Conservation (phyloP, 2,797 vertebrate species). For the Delichon dasypus region DNA sequence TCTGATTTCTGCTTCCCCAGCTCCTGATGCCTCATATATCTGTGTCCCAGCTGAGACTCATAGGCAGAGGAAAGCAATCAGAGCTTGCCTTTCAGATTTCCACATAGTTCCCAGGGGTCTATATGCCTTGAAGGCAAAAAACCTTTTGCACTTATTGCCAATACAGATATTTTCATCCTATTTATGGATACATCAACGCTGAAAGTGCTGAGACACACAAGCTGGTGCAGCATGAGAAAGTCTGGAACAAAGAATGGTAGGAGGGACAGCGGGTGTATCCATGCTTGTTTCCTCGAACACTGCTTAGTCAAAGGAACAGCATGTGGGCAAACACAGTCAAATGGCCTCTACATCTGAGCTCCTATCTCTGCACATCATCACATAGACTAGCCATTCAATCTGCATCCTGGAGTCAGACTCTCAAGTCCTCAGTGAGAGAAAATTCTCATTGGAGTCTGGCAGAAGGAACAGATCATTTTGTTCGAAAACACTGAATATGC, state of each 20-base stretch:
- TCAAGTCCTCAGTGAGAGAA: not conserved
- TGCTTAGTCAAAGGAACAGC: not conserved
- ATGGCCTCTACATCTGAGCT: not conserved
- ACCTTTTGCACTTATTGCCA: not conserved
- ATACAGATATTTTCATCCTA: not conserved
- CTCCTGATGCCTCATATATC: not conserved
- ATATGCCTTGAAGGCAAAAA: conserved; percentile 11
- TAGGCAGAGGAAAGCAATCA: not conserved
- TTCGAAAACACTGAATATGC: conserved; percentile 20
- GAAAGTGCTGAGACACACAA: not conserved
- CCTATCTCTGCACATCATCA: not conserved
- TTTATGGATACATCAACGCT: not conserved
- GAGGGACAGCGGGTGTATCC: not conserved
- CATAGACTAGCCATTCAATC: not conserved
- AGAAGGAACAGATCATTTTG: not conserved
- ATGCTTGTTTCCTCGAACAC: not conserved
- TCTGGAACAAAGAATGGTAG: not conserved
- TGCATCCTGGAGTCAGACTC: not conserved
- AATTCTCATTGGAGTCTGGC: not conserved
- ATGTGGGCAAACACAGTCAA: not conserved
- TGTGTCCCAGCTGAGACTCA: not conserved
- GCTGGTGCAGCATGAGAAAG: not conserved
- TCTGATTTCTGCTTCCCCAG: not conserved
- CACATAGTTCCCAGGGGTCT: not conserved
- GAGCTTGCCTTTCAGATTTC: conserved; percentile 18